These are phyloP conservation scores for Drosophila ironensis DNA, from an alignment of 1,140 invertebrate species.

Conservation along the genomic window DNA sequence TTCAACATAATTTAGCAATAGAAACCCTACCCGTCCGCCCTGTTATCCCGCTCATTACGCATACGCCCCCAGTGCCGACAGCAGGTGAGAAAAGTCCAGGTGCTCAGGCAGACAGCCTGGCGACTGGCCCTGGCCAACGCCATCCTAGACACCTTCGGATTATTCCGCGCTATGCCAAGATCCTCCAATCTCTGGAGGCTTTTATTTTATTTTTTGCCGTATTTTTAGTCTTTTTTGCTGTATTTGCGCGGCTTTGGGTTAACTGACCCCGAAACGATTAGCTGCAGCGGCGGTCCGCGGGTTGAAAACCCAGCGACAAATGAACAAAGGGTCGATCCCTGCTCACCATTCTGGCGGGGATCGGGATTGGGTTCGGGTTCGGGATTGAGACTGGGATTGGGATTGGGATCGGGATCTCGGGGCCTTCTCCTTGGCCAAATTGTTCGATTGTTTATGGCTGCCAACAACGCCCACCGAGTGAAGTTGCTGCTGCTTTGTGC, in stretches of 20 bases:
- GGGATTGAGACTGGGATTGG: background rate
- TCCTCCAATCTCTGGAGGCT: background rate
- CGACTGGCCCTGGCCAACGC: no score
- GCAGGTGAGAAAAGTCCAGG: background rate
- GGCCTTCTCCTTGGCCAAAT: slow-evolving; percentile 52
- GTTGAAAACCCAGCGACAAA: slow-evolving; percentile 63
- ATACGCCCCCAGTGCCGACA: background rate
- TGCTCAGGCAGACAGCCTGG: slow-evolving; percentile 52
- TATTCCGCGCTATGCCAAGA: slow-evolving; percentile 1
- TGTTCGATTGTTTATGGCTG: slow-evolving; percentile 80
- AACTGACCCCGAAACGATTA: slow-evolving; percentile 75
- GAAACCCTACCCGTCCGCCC: background rate
- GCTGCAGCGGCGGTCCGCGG: slow-evolving; percentile 55
- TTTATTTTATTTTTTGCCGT: background rate
- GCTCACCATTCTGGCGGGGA: slow-evolving; percentile 30
- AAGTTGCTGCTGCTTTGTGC: slow-evolving; percentile 15
- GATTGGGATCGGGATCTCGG: background rate
- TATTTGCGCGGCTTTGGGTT: slow-evolving; percentile 39
- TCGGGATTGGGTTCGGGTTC: background rate
- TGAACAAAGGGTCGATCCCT: slow-evolving; percentile 67
- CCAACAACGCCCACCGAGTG: slow-evolving; percentile 70
- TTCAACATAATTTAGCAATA: no score
- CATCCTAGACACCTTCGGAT: slow-evolving; percentile 10
- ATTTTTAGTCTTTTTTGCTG: background rate
- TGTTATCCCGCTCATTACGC: slow-evolving; percentile 19